Evolutionary conservation across 2,797 vertebrate genomes (phyloP), one percentile per base, ranked within the genome.

Genomic region (Sebastes vulpes): DNA sequence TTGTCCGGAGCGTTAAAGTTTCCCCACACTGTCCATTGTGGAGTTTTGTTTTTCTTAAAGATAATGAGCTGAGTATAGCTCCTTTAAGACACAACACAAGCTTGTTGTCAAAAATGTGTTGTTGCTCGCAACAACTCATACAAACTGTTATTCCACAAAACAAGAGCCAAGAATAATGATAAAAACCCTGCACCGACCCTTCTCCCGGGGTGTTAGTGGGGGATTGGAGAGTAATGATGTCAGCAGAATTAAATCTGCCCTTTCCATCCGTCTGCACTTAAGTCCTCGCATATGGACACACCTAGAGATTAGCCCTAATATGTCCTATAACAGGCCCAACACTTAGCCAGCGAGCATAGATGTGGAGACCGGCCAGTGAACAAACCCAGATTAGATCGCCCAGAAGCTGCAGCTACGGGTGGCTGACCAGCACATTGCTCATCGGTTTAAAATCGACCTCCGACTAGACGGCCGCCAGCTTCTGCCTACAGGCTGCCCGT

Each of bases 301-400:
- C 84, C 89, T 86, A 85, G 86, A 91, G 90, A 93, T 94, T 93
- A 93, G 87, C 91, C 84, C 74, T 89, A 89, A 87, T 89, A 79
- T 90, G 77, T 84, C 69, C 35, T 82, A 65, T 77, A 73, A 82
- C 70, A 61, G 81, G 75, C 72, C 46, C 77, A 69, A 82, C 85
- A 79, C 79, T 60, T 64, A 73, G 61, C 76, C 72, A 76, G 26
- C 3, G 71, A 84, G 79, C 59, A 57, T 60, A 32, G 75, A 79
- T 71, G 81, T 85, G 86, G 88, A 87, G 65, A 73, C 35, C 11
- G 14, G 77, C 89, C 87, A 87, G 86, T 58, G 59, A 75, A 50
- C 72, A 83, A 88, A 87, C 64, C 75, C 82, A 87, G 88, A 90
- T 93, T 90, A 85, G 79, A 93, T 78, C 16, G 12, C 32, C 76